phyloP scores from a whole-genome alignment of 2,888 invertebrate genomes.

The Lucinisca nassula region DNA sequence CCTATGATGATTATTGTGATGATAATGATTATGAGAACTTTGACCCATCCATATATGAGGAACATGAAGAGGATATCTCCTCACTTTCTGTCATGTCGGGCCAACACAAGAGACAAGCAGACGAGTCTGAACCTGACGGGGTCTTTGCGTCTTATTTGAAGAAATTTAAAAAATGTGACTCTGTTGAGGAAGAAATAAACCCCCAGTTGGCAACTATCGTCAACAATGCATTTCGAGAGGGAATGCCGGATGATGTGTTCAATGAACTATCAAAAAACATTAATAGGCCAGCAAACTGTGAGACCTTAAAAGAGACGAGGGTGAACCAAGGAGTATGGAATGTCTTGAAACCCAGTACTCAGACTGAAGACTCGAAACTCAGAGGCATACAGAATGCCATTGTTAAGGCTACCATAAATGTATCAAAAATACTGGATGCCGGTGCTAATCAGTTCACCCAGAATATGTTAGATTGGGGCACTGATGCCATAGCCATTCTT shows the following conservation, averaged over 20 bases:
- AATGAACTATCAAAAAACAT: background rate
- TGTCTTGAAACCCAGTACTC: background rate
- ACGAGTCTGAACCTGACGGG: background rate
- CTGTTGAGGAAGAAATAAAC: background rate
- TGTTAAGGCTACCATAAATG: background rate
- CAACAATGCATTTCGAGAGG: background rate
- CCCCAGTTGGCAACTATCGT: background rate
- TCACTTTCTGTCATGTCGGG: too few relatives aligned
- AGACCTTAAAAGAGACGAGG: background rate
- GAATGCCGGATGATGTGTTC: constrained; percentile 11
- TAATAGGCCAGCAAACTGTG: background rate
- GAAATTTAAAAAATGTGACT: constrained; percentile 1
- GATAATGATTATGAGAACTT: too few relatives aligned
- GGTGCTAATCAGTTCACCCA: background rate
- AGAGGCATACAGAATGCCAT: constrained; percentile 5
- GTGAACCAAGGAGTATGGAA: constrained; percentile 8
- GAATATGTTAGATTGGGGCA: background rate
- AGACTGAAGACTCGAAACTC: background rate
- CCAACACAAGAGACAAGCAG: too few relatives aligned
- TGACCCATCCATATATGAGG: too few relatives aligned
- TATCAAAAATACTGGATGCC: background rate
- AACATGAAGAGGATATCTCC: too few relatives aligned
- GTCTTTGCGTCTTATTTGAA: background rate
- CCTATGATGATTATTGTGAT: too few relatives aligned
- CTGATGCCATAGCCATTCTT: constrained; percentile 9